A percentile compares a stretch with the other conserved stretches of the same genome.
These are phyloP conservation scores for Apogon talboti DNA, from an alignment of 2,797 vertebrate species.

Conservation along the genomic window DNA sequence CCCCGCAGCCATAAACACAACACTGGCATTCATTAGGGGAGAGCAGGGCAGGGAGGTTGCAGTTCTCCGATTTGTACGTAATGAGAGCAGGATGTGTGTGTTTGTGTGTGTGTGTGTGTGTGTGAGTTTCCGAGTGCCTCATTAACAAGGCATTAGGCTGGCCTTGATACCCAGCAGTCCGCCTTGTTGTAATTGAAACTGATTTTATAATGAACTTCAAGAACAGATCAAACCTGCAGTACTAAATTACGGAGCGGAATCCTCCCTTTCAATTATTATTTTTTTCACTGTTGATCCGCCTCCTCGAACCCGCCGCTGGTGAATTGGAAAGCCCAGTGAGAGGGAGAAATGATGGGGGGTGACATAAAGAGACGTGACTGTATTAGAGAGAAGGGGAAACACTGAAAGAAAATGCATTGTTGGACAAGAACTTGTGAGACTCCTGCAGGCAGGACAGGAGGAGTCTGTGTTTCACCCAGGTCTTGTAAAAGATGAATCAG, in stretches of 20 bases:
- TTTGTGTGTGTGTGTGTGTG: slow-evolving; percentile 48
- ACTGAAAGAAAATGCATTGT: slow-evolving; percentile 15
- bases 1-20: slow-evolving; percentile 72
- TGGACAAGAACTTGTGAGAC: slow-evolving; percentile 45
- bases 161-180: slow-evolving; percentile 69
- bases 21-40: slow-evolving; percentile 77
- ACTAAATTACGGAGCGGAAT: slow-evolving; percentile 60
- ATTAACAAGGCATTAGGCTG: slow-evolving; percentile 78
- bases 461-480: slow-evolving; percentile 35
- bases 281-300: slow-evolving; percentile 34
- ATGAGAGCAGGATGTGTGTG: slow-evolving; percentile 75
- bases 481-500: slow-evolving; percentile 74
- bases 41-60: slow-evolving; percentile 64
- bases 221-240: slow-evolving; percentile 73
- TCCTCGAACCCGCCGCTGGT: slow-evolving; percentile 34
- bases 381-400: slow-evolving; percentile 10
- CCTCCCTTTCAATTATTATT: slow-evolving; percentile 29
- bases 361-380: slow-evolving; percentile 10
- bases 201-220: slow-evolving; percentile 81
- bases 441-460: slow-evolving; percentile 43
- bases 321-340: slow-evolving; percentile 23
- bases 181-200: slow-evolving; percentile 76
- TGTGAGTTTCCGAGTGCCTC: slow-evolving; percentile 68
- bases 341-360: slow-evolving; percentile 5
- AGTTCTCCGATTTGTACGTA: slow-evolving; percentile 75